Evolutionary conservation across 2,113 vertebrate species (phyloP).

Genomic region (Eulacestoma nigropectus): DNA sequence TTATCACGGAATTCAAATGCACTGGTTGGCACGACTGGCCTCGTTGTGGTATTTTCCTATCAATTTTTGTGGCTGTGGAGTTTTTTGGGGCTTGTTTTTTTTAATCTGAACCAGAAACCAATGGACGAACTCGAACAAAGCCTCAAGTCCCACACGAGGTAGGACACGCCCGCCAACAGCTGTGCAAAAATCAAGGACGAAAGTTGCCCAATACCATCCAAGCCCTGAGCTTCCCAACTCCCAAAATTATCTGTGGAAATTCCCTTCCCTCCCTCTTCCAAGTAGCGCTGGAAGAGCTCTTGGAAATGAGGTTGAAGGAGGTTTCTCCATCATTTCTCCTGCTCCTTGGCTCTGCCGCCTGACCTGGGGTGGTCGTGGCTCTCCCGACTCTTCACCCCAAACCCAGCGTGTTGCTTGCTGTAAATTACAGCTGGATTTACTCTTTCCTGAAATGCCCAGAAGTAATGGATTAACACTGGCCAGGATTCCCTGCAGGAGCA

Average conservation of each 20-base stretch:
- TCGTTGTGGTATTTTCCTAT: neutral
- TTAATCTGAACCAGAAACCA: neutral
- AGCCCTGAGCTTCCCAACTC: neutral
- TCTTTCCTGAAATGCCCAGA: neutral
- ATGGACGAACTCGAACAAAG: neutral
- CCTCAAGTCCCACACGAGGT: neutral
- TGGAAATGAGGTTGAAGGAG: neutral
- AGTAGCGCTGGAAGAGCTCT: neutral
- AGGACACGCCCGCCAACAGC: neutral
- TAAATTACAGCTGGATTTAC: neutral
- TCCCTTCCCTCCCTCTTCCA: neutral
- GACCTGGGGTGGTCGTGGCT: neutral
- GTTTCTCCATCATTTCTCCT: neutral
- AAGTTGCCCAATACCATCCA: neutral
- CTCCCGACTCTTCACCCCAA: neutral
- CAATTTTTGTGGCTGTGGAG: neutral
- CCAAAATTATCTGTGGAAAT: neutral
- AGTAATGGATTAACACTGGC: neutral
- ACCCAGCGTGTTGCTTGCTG: neutral
- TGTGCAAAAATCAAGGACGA: neutral
- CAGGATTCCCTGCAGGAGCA: slow-evolving; percentile 30
- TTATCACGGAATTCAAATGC: neutral
- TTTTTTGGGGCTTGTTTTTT: neutral
- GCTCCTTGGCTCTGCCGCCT: neutral
- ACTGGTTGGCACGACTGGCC: neutral